Conservation (phyloP, 2,113 vertebrate species). For the Rhea pennata region DNA sequence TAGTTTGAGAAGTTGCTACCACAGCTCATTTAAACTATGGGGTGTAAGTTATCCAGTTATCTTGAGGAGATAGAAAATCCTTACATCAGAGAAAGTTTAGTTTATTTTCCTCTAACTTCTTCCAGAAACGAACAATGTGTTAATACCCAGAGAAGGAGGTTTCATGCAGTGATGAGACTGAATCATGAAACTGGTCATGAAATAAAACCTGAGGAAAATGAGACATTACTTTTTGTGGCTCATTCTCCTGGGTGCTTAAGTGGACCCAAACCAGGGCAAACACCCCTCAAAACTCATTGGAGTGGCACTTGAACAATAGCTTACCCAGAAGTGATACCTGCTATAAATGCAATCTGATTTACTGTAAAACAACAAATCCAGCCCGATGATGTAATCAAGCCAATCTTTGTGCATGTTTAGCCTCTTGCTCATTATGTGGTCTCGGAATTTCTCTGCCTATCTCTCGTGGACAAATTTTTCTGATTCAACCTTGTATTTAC, state of each 20-base stretch:
- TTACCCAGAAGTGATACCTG: not conserved
- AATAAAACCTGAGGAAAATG: not conserved
- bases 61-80: not conserved
- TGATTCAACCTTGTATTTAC: not conserved
- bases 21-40: not conserved
- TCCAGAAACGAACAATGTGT: not conserved
- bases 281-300: not conserved
- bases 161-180: not conserved
- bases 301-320: not conserved
- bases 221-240: too few relatives aligned
- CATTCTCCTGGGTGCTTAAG: not conserved
- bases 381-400: not conserved
- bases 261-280: not conserved
- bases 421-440: not conserved
- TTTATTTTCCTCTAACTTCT: not conserved
- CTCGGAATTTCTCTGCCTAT: not conserved
- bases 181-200: not conserved
- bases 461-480: not conserved
- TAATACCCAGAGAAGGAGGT: not conserved
- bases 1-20: not conserved
- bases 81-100: not conserved
- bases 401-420: not conserved
- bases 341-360: not conserved
- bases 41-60: not conserved
- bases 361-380: not conserved